Evolutionary conservation across 2,888 invertebrate species (phyloP), one percentile per base, ranked within the genome.

Genomic region (Molanna angustata): DNA sequence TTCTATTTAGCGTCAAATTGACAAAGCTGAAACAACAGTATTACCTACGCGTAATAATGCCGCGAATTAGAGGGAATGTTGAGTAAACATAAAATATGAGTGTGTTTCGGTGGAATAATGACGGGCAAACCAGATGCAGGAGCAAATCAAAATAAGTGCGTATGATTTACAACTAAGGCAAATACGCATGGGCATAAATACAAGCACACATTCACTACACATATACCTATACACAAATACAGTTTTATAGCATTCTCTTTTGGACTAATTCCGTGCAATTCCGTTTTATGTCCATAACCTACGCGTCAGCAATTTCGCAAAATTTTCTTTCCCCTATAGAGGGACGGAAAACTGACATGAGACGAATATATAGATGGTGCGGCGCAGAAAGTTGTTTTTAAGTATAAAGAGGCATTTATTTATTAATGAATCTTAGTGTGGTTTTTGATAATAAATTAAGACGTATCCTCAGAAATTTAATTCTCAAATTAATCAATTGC

Each of bases 181-280:
- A 49, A 50, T 44, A 9, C 16, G 42, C 31, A 43, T 14, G 35
- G 17, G 18, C 37, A 18, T 37, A 37, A 37, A 37, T 37, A 37
- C 16, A 17, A 37, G 3, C 13, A n/a, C 9, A 4, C 6, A 35
- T 35, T 13, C 6, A 35, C 13, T 35, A 35, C 14, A 35, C 14
- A 11, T 17, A 17, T 37, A 6, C 3, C 3, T 3, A 33, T 18
- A 47, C 20, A 39, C 21, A 48, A 37, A 42, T 42, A 42, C 14
- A 27, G 39, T 57, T 56, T 57, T 57, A 53, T 50, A 49, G 54
- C 54, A 45, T 49, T 48, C 51, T 48, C 31, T 54, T 56, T 53
- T 56, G 45, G 39, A 47, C 52, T 56, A 56, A 56, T 56, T 56
- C 56, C 39, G 52, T 46, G 49, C 52, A 56, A 49, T 56, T 50